Percentiles rank a stretch among this genome's conserved stretches.
Conservation (phyloP, 2,113 vertebrate genomes). For the Bungarus multicinctus region DNA sequence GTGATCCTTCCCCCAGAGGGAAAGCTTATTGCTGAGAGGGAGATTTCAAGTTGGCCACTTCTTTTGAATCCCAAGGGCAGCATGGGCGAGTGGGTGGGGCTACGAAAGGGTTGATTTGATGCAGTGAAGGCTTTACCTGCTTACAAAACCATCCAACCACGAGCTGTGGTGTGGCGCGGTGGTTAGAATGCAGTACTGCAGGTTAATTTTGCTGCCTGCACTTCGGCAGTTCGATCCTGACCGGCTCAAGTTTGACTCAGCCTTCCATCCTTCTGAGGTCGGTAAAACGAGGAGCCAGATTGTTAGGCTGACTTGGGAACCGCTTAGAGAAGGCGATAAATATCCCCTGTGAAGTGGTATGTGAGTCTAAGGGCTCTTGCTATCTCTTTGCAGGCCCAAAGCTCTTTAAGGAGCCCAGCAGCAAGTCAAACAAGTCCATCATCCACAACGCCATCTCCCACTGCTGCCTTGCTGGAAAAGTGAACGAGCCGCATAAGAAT, state of each 20-base stretch:
- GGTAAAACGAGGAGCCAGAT: no score
- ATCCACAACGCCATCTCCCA: slow-evolving; percentile 94
- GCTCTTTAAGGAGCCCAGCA: slow-evolving; percentile 93
- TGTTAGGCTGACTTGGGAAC: no score
- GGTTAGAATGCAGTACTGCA: no score
- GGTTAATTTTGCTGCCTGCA: no score
- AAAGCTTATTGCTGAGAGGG: no score
- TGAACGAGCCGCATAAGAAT: slow-evolving; percentile 91
- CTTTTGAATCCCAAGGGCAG: neutral
- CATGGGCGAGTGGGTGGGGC: neutral
- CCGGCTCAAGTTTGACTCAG: no score
- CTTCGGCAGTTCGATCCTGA: no score
- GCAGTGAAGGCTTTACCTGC: neutral
- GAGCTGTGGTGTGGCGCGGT: no score
- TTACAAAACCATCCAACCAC: rapidly evolving
- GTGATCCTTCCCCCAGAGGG: neutral
- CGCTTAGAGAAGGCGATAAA: no score
- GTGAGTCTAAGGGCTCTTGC: no score
- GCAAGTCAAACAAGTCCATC: slow-evolving; percentile 94
- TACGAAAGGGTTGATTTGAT: neutral
- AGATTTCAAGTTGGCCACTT: neutral
- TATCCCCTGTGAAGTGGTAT: no score
- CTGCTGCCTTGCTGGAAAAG: slow-evolving; percentile 94
- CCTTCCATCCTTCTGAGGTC: no score
- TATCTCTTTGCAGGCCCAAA: slow-evolving; percentile 79